Base-by-base conservation (phyloP, 64 coral and sea anemone genomes). In the Catalaphyllia jardinei region DNA sequence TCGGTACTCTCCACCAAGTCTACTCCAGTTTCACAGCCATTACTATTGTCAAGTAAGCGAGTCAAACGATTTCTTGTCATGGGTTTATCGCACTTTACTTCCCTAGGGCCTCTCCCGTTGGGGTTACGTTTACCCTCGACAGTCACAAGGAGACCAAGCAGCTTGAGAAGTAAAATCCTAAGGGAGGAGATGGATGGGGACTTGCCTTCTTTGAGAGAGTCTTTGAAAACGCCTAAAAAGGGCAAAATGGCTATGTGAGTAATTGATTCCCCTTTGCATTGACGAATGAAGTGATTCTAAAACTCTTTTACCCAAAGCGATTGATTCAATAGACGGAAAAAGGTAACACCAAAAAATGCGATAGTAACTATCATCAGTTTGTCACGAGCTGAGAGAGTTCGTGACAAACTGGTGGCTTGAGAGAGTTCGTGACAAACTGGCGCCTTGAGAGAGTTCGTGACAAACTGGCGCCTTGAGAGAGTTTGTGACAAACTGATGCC, bases 121-220 rank as follows among this genome's bases (percentile, higher is more conserved):
- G 59, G 71, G 10, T n/a, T 62, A 72, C 91, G 60, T 90, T 86
- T 96, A 24, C 94, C 91, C 19, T 96, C 91, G 2, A 74, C 31
- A 16, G 88, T 73, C 4, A 96, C 38, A 50, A 93, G 46, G 18
- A 74, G 76, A 64, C 87, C 65, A n/a, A 96, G 87, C 10, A 96
- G 75, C 52, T 89, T 93, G 3, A 96, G 46, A 19, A 89, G 71
- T 52, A 73, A 78, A 29, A 52, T 80, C 16, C 76, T 76, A 29
- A 93, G 87, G 8, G 65, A 83, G 64, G 81, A 33, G 0, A 71
- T 67, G 24, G 77, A 59, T 6, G 63, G 20, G 77, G 59, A 51
- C 17, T 78, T 65, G 73, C 4, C 31, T 10, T 71, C 63, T 39
- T 71, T 16, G 39, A 85, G 38, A 13, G 62, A 20, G 16, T 29